These are phyloP conservation scores for Neodon shergylaensis DNA, from an alignment of 2,113 vertebrate species.

Conservation along the genomic window DNA sequence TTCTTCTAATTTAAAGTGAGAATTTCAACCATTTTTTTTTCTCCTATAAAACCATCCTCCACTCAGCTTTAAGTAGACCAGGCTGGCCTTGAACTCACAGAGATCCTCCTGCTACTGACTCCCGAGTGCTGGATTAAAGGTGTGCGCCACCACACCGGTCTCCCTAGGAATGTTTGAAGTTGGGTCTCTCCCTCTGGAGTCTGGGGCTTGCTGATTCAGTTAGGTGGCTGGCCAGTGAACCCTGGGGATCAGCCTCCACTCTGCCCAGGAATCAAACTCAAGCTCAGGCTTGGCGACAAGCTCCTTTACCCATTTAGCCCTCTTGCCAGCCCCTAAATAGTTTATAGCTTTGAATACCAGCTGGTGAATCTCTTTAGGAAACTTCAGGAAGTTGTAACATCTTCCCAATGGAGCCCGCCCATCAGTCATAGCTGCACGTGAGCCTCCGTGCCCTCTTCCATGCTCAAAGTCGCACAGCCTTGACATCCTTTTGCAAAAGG, in stretches of 20 bases:
- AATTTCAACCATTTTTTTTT: neutral
- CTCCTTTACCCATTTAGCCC: neutral
- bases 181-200: too few relatives aligned
- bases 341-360: neutral
- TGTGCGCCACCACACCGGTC: neutral
- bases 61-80: neutral
- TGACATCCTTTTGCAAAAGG: neutral
- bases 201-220: neutral
- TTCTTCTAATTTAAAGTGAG: neutral
- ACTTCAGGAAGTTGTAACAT: neutral
- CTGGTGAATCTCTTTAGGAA: too few relatives aligned
- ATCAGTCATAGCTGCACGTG: fast-evolving
- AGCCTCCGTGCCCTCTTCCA: fast-evolving
- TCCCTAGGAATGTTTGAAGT: neutral
- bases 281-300: neutral
- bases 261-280: neutral
- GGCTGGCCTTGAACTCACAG: neutral
- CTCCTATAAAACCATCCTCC: neutral
- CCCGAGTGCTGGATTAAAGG: neutral
- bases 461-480: fast-evolving
- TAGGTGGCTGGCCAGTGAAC: neutral
- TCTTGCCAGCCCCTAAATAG: neutral
- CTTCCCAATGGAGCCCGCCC: too few relatives aligned
- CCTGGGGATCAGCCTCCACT: neutral
- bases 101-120: neutral